Percentiles rank a stretch among this genome's conserved stretches.
phyloP scores from a whole-genome alignment of 2,888 invertebrate species.

The Zootermopsis nevadensis region DNA sequence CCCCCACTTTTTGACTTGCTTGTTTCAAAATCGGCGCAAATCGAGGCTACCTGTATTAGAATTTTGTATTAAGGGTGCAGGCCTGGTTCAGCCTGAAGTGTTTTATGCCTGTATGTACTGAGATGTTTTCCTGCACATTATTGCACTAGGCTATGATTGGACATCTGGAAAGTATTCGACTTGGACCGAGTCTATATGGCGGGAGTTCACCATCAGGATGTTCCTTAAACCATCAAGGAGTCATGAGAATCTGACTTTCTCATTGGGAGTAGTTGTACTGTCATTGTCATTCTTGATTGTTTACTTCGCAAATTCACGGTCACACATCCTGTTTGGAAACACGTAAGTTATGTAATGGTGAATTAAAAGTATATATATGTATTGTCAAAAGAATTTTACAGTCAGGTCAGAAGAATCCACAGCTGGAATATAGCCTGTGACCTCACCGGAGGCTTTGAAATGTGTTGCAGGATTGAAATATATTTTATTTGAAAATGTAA shows the following conservation, averaged over 20 bases:
- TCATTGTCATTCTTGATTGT: conserved; percentile 66
- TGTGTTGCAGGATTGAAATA: too few relatives aligned
- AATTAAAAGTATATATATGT: too few relatives aligned
- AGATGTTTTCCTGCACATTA: conserved; percentile 4
- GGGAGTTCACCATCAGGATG: conserved; percentile 77
- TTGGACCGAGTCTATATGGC: conserved; percentile 92
- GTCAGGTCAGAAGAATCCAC: too few relatives aligned
- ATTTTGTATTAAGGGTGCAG: neutral
- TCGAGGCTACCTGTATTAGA: neutral
- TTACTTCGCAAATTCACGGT: conserved; percentile 66
- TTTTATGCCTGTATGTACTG: neutral
- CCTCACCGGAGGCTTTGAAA: too few relatives aligned
- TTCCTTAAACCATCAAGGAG: conserved; percentile 76
- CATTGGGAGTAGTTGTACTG: conserved; percentile 67
- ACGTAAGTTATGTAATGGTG: conserved; percentile 32
- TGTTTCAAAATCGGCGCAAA: too few relatives aligned
- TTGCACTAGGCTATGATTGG: conserved; percentile 76
- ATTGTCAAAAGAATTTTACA: too few relatives aligned
- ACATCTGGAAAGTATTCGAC: conserved; percentile 81
- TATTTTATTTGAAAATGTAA: too few relatives aligned
- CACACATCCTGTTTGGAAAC: conserved; percentile 64
- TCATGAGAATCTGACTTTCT: conserved; percentile 68
- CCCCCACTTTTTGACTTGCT: too few relatives aligned
- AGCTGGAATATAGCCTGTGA: too few relatives aligned
- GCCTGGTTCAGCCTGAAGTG: neutral